Percentiles rank a stretch among this genome's conserved stretches.
phyloP scores from a whole-genome alignment of 2,888 invertebrate species.

The Drosophila anceps region DNA sequence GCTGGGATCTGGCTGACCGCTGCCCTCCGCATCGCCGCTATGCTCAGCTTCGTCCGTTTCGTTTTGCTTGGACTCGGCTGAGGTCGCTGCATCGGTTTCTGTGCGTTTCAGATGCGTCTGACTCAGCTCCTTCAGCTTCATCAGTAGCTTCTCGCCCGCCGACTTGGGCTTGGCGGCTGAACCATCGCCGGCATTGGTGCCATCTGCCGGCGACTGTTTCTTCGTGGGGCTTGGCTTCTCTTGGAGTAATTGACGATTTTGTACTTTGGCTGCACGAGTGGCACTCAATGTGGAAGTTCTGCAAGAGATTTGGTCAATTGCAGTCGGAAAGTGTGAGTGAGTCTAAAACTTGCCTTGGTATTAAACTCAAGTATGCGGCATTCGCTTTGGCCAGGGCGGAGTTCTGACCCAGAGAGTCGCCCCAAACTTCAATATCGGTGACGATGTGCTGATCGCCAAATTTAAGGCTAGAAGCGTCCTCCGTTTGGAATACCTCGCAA shows the following conservation, averaged over 20 bases:
- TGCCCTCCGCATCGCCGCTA: slow-evolving; percentile 59
- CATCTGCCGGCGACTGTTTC: slow-evolving; percentile 44
- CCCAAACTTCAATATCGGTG: slow-evolving; percentile 94
- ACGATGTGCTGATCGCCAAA: slow-evolving; percentile 89
- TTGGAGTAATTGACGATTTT: slow-evolving; percentile 84
- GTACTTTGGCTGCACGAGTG: slow-evolving; percentile 83
- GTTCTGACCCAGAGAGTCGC: slow-evolving; percentile 88
- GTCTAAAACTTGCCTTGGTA: slow-evolving; percentile 77
- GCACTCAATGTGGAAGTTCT: slow-evolving; percentile 84
- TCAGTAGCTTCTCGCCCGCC: slow-evolving; percentile 68
- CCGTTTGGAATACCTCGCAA: slow-evolving; percentile 93
- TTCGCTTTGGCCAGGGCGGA: slow-evolving; percentile 86
- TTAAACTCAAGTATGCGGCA: slow-evolving; percentile 84
- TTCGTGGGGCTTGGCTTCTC: slow-evolving; percentile 83
- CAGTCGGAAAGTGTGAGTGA: not conserved
- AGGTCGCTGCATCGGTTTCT: not conserved
- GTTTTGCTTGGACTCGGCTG: slow-evolving; percentile 42
- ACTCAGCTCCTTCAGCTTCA: slow-evolving; percentile 69
- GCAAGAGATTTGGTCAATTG: not conserved
- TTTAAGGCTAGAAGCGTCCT: slow-evolving; percentile 88
- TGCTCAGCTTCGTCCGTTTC: slow-evolving; percentile 54
- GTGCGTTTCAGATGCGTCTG: slow-evolving; percentile 58
- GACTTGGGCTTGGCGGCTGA: slow-evolving; percentile 64
- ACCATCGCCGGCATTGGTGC: slow-evolving; percentile 51
- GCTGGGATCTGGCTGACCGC: slow-evolving; percentile 43